Conservation (phyloP, 2,888 invertebrate genomes). For the Micropterix aruncella region DNA sequence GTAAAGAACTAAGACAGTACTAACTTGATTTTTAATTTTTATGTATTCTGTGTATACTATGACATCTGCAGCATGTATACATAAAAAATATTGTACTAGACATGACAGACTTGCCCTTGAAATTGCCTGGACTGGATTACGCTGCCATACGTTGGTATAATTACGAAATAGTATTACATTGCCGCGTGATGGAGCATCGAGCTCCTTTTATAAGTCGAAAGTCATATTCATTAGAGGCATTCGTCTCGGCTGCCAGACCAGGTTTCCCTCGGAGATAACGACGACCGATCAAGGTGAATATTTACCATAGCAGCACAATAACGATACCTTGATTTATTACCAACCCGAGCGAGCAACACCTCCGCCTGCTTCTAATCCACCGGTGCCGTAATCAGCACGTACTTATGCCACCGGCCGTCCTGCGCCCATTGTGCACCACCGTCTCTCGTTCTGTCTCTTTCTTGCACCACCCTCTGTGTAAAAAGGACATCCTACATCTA, state of each 20-base stretch:
- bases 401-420: constrained; percentile 8
- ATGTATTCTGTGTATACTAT: too few relatives aligned
- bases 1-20: too few relatives aligned
- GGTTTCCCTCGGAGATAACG: not conserved
- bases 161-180: too few relatives aligned
- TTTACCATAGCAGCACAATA: not conserved
- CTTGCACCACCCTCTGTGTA: too few relatives aligned
- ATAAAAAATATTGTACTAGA: too few relatives aligned
- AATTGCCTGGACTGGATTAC: too few relatives aligned
- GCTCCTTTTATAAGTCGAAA: too few relatives aligned
- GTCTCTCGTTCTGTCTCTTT: not conserved
- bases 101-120: too few relatives aligned
- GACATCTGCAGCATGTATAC: too few relatives aligned
- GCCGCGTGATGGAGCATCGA: too few relatives aligned
- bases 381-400: constrained; percentile 11
- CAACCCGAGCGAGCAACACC: not conserved
- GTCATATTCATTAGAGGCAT: not conserved
- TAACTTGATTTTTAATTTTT: too few relatives aligned
- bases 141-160: too few relatives aligned
- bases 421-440: constrained; percentile 4
- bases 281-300: not conserved
- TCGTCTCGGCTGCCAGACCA: not conserved
- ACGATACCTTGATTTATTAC: not conserved
- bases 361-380: constrained; percentile 7
- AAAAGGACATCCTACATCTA: not conserved